Evolutionary conservation across 2,797 vertebrate species (phyloP).

Genomic region (Lithobates sylvaticus): DNA sequence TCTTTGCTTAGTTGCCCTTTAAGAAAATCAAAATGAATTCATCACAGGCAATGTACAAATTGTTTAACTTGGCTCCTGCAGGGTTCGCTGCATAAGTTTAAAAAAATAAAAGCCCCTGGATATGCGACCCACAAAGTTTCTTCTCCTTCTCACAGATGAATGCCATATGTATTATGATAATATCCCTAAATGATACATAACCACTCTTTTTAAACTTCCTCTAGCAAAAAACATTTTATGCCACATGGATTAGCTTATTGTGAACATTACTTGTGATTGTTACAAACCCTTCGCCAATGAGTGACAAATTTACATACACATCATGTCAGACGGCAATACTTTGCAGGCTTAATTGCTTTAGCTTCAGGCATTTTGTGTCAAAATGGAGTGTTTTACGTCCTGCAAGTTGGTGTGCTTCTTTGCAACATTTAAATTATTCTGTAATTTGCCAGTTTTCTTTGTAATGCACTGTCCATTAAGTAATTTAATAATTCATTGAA

Average conservation of each 20-base stretch:
- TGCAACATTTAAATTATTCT: conserved; percentile 83
- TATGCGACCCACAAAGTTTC: conserved; percentile 32
- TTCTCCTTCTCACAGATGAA: conserved; percentile 66
- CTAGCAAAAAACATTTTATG: conserved; percentile 74
- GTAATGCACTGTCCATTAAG: conserved; percentile 83
- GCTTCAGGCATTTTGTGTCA: conserved; percentile 82
- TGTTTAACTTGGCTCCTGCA: neutral
- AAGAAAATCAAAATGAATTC: no score
- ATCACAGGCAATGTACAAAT: neutral
- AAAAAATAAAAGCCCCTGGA: conserved; percentile 9
- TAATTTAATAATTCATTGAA: conserved; percentile 80
- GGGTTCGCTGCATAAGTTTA: neutral
- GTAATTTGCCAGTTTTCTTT: conserved; percentile 82
- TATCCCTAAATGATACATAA: conserved; percentile 72
- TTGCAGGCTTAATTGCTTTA: conserved; percentile 85
- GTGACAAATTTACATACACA: conserved; percentile 87
- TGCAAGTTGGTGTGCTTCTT: conserved; percentile 80
- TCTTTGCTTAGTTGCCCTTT: no score
- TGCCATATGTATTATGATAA: conserved; percentile 63
- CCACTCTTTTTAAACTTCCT: conserved; percentile 68
- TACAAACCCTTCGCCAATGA: conserved; percentile 81
- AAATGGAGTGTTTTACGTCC: conserved; percentile 82
- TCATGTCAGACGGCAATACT: conserved; percentile 85
- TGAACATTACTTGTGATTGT: conserved; percentile 75
- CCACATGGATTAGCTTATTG: conserved; percentile 74